Evolutionary conservation across 2,113 vertebrate species (phyloP).

Genomic region (Crypturellus undulatus): DNA sequence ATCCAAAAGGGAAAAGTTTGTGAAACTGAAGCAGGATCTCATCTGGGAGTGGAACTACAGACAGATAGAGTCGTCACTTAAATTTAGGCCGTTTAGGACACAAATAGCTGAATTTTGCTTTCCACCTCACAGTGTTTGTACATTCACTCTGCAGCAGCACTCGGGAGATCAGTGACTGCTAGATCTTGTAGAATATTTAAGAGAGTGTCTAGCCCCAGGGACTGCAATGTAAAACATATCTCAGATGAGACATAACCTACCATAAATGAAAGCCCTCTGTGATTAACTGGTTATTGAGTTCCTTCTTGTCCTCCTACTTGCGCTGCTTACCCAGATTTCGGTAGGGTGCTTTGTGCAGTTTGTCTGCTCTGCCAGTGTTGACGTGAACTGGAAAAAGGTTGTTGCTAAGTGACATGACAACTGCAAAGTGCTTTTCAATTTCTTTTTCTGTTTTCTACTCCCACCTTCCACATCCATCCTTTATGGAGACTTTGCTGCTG

Average conservation of each 20-base stretch:
- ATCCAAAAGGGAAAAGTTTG: background rate
- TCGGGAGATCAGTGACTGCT: background rate
- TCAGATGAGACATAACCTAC: background rate
- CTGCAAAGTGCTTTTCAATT: constrained; percentile 54
- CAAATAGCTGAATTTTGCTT: background rate
- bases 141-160: background rate
- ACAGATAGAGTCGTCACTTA: background rate
- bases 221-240: accelerated
- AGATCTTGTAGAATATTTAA: background rate
- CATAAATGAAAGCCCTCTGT: background rate
- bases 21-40: background rate
- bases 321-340: background rate
- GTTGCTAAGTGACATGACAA: constrained; percentile 61
- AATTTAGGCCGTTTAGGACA: background rate
- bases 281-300: background rate
- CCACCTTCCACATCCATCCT: constrained; percentile 56
- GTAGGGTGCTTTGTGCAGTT: background rate
- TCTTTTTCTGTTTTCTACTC: constrained; percentile 56
- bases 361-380: background rate
- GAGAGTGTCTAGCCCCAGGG: background rate
- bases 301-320: background rate
- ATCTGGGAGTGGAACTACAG: background rate
- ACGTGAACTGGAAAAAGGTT: constrained; percentile 20
- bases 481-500: background rate
- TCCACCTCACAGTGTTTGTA: background rate